phyloP scores from a whole-genome alignment of 2,797 vertebrate genomes.

The Micrastur ruficollis region DNA sequence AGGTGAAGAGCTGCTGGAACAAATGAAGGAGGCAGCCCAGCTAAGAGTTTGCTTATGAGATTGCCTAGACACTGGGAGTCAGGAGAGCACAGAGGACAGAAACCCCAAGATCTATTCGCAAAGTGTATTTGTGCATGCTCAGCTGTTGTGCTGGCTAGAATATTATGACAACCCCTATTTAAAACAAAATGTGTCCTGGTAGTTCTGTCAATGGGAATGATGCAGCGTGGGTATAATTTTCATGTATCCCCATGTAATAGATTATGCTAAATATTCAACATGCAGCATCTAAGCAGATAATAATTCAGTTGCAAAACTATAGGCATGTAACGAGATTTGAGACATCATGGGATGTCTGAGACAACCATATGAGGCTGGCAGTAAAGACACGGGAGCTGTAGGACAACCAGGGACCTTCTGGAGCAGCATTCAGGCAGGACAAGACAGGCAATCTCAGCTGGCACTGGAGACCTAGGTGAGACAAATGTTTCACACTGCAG shows the following conservation, averaged over 20 bases:
- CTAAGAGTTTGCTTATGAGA: neutral
- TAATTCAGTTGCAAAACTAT: neutral
- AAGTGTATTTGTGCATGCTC: neutral
- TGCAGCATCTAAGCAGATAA: neutral
- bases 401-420: neutral
- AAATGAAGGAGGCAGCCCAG: neutral
- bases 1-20: neutral
- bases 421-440: neutral
- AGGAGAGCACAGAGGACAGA: neutral
- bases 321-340: neutral
- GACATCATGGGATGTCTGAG: neutral
- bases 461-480: neutral
- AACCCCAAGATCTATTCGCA: neutral
- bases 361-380: neutral
- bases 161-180: neutral
- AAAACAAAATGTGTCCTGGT: neutral
- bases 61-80: neutral
- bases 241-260: neutral
- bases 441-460: neutral
- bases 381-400: neutral
- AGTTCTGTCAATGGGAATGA: neutral
- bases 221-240: neutral
- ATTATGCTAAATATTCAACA: neutral
- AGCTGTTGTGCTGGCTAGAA: neutral
- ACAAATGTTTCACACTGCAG: neutral